Conservation (phyloP, 2,888 invertebrate species). For the Doris montereyensis region DNA sequence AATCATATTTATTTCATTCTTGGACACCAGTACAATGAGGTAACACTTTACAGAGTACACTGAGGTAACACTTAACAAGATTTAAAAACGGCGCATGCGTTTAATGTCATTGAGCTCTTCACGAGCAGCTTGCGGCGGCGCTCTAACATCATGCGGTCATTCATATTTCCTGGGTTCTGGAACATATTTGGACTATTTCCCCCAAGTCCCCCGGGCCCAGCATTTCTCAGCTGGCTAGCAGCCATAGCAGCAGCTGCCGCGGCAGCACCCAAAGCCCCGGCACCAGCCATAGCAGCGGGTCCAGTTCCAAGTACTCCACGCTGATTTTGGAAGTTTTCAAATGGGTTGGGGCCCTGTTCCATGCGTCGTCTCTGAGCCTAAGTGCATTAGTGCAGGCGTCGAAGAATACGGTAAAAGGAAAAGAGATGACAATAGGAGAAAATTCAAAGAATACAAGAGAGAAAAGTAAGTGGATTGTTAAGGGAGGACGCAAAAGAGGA, state of each 20-base stretch:
- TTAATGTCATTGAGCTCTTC: neutral
- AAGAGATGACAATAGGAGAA: no score
- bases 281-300: conserved; percentile 44
- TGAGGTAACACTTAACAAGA: no score
- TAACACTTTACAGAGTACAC: no score
- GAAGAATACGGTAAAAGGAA: no score
- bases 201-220: neutral
- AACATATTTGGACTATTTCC: neutral
- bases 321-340: conserved; percentile 45
- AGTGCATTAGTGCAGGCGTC: no score
- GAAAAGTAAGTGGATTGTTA: no score
- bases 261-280: conserved; percentile 43
- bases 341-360: conserved; percentile 46
- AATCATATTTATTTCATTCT: no score
- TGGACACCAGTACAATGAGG: no score
- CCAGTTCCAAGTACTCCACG: conserved; percentile 46
- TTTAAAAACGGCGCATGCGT: neutral
- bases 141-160: neutral
- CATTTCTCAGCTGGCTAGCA: neutral
- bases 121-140: neutral
- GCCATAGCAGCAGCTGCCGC: conserved; percentile 11
- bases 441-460: no score
- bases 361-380: conserved; percentile 47
- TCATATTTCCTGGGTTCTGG: neutral
- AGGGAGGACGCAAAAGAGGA: no score